Percentiles rank a stretch among this genome's conserved stretches.
phyloP scores from a whole-genome alignment of 2,113 vertebrate genomes.

The Vanacampus margaritifer region DNA sequence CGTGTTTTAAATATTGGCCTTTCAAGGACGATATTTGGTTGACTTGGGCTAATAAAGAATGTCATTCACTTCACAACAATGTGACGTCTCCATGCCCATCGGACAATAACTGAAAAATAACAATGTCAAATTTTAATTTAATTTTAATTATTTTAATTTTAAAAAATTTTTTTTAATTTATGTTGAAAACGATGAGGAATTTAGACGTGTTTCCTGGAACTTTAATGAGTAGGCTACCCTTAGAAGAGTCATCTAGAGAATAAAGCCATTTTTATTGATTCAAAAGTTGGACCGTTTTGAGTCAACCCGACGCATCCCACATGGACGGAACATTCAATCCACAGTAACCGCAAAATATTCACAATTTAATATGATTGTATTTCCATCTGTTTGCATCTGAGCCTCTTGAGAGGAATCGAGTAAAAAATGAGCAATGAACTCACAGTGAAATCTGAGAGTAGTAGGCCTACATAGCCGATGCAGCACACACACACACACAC shows the following conservation, averaged over 20 bases:
- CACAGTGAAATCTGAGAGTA: not conserved
- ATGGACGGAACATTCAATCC: slow-evolving; percentile 7
- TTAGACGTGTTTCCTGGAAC: not conserved
- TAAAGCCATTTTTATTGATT: not conserved
- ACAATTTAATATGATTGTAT: slow-evolving; percentile 15
- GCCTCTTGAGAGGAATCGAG: not conserved
- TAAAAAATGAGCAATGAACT: slow-evolving; percentile 5
- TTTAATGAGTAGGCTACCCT: not conserved
- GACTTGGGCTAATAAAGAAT: too few relatives aligned
- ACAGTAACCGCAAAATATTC: slow-evolving; percentile 11
- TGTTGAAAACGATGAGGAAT: not conserved
- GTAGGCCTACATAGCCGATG: slow-evolving; percentile 10
- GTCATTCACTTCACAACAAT: too few relatives aligned
- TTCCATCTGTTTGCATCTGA: slow-evolving; percentile 7
- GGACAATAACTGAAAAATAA: too few relatives aligned
- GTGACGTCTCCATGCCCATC: too few relatives aligned
- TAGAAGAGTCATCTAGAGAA: not conserved
- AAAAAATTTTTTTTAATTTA: too few relatives aligned
- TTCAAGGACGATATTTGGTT: too few relatives aligned
- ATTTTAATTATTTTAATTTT: too few relatives aligned
- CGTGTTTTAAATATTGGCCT: too few relatives aligned
- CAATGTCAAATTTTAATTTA: too few relatives aligned
- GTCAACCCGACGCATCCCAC: not conserved
- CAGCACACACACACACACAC: slow-evolving; percentile 16
- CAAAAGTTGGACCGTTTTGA: slow-evolving; percentile 6